phyloP scores from a whole-genome alignment of 1,140 invertebrate species.

The Himalopsyche phryganea region DNA sequence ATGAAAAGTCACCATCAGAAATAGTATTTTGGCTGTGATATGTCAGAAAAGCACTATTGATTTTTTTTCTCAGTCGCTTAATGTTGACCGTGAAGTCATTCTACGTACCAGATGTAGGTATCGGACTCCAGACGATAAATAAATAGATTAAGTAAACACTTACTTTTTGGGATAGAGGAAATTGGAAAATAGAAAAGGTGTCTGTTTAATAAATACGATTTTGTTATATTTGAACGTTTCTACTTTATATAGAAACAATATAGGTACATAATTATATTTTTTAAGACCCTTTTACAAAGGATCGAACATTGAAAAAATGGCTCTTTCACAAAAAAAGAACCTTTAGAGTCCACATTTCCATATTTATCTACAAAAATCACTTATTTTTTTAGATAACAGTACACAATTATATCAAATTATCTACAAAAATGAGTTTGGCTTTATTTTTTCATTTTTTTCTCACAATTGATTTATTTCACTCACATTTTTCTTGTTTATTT shows the following conservation, averaged over 20 bases:
- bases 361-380: constrained; percentile 37
- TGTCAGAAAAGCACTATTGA: no score
- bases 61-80: no score
- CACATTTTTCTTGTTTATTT: constrained; percentile 10
- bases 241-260: constrained; percentile 37
- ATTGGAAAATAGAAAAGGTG: neutral
- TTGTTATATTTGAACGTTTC: constrained; percentile 33
- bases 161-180: neutral
- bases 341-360: constrained; percentile 34
- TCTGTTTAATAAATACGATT: constrained; percentile 22
- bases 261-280: constrained; percentile 37
- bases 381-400: constrained; percentile 35
- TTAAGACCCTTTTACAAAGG: constrained; percentile 34
- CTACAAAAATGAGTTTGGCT: constrained; percentile 36
- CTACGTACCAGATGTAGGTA: no score
- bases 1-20: no score
- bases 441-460: constrained; percentile 25
- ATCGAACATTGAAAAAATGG: constrained; percentile 35
- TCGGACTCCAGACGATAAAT: no score
- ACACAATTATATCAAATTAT: constrained; percentile 36
- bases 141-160: no score
- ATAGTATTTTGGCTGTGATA: no score
- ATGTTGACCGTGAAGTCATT: no score
- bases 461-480: constrained; percentile 21
- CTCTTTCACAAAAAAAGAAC: constrained; percentile 35